Conservation (phyloP, 2,888 invertebrate genomes). For the Himalopsyche anomala region DNA sequence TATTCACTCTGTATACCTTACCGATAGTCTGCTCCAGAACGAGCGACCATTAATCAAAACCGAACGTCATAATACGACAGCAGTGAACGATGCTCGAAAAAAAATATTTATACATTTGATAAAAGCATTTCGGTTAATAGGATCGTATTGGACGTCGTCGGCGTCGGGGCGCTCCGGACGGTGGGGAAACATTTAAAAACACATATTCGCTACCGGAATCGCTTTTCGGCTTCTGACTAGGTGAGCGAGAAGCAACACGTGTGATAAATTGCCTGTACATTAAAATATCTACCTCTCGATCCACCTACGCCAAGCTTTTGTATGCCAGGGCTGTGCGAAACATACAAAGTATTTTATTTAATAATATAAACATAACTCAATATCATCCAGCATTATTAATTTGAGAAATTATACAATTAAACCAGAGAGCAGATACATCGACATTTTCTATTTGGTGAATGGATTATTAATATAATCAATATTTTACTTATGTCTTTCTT, state of each 20-base stretch:
- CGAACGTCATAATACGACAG: slow-evolving; percentile 53
- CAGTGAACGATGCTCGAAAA: slow-evolving; percentile 31
- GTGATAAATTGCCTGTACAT: slow-evolving; percentile 62
- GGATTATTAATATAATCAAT: too few relatives aligned
- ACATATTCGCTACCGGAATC: slow-evolving; percentile 49
- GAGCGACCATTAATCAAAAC: slow-evolving; percentile 52
- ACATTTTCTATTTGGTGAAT: too few relatives aligned
- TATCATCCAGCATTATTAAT: too few relatives aligned
- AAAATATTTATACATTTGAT: slow-evolving; percentile 56
- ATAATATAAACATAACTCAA: too few relatives aligned
- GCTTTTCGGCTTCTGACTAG: slow-evolving; percentile 31
- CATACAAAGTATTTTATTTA: too few relatives aligned
- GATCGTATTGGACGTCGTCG: slow-evolving; percentile 21
- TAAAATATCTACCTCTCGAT: slow-evolving; percentile 57
- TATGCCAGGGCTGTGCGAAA: neutral
- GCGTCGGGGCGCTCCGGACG: slow-evolving; percentile 18
- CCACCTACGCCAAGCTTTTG: slow-evolving; percentile 36
- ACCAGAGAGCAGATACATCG: too few relatives aligned
- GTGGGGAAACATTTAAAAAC: slow-evolving; percentile 54
- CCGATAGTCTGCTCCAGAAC: slow-evolving; percentile 1
- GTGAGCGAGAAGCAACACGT: slow-evolving; percentile 59
- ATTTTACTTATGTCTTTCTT: too few relatives aligned
- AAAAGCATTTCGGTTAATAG: slow-evolving; percentile 57
- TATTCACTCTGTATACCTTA: neutral
- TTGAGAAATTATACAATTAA: too few relatives aligned